Conservation (phyloP, 2,113 vertebrate genomes). For the Toxotes chatareus region DNA sequence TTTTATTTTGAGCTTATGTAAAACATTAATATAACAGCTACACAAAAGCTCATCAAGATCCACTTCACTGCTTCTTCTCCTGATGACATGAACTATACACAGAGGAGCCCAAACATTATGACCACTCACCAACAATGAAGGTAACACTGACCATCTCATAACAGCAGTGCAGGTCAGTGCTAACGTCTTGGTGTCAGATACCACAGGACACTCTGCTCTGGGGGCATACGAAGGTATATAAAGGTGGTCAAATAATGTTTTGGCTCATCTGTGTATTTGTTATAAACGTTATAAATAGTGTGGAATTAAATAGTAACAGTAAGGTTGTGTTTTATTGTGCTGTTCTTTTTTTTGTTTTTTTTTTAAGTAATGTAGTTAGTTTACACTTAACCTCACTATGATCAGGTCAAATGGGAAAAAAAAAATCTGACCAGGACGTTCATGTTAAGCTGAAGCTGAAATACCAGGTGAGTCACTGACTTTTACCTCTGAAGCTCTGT, state of each 20-base stretch:
- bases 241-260: too few relatives aligned
- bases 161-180: background rate
- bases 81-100: background rate
- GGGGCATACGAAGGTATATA: too few relatives aligned
- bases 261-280: background rate
- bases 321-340: too few relatives aligned
- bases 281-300: background rate
- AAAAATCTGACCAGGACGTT: background rate
- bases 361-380: too few relatives aligned
- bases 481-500: slow-evolving; percentile 92
- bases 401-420: background rate
- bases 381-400: background rate
- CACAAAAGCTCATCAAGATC: too few relatives aligned
- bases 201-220: too few relatives aligned
- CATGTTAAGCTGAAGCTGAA: background rate
- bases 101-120: too few relatives aligned
- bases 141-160: too few relatives aligned
- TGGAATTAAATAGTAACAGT: too few relatives aligned
- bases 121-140: too few relatives aligned
- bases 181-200: background rate
- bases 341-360: too few relatives aligned
- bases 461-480: background rate
- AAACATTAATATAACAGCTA: too few relatives aligned
- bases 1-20: background rate
- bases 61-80: background rate